A percentile compares a stretch with the other conserved stretches of the same genome.
phyloP scores from a whole-genome alignment of 2,113 vertebrate genomes.

The Neofelis nebulosa region DNA sequence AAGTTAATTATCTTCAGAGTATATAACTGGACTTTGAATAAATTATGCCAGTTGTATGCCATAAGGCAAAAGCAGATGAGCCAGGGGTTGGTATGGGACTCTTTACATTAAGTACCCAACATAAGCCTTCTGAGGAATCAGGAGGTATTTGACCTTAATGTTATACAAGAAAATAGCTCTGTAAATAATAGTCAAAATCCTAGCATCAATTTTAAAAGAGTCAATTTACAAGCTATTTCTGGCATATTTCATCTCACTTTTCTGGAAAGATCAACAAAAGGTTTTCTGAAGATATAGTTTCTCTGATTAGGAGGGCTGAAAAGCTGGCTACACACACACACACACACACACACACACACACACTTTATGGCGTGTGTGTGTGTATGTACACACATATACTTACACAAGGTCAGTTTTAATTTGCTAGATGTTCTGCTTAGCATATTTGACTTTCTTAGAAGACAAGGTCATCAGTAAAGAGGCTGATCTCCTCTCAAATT shows the following conservation, averaged over 20 bases:
- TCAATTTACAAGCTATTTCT: neutral
- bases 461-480: neutral
- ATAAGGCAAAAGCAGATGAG: neutral
- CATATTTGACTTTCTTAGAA: constrained; percentile 13
- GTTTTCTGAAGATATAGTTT: neutral
- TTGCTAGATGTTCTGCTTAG: neutral
- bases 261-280: neutral
- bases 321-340: neutral
- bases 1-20: neutral
- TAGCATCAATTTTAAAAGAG: neutral
- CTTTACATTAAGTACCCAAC: neutral
- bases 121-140: neutral
- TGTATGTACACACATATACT: neutral
- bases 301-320: neutral
- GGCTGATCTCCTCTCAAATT: neutral
- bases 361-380: neutral
- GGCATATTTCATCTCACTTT: neutral
- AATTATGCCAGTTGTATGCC: neutral
- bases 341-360: no score
- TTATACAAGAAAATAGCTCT: neutral
- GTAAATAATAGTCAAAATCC: neutral
- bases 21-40: neutral
- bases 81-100: neutral
- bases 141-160: neutral
- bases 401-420: neutral